These are phyloP conservation scores for Drosophila guanche DNA, from an alignment of 1,140 invertebrate species.

Conservation along the genomic window DNA sequence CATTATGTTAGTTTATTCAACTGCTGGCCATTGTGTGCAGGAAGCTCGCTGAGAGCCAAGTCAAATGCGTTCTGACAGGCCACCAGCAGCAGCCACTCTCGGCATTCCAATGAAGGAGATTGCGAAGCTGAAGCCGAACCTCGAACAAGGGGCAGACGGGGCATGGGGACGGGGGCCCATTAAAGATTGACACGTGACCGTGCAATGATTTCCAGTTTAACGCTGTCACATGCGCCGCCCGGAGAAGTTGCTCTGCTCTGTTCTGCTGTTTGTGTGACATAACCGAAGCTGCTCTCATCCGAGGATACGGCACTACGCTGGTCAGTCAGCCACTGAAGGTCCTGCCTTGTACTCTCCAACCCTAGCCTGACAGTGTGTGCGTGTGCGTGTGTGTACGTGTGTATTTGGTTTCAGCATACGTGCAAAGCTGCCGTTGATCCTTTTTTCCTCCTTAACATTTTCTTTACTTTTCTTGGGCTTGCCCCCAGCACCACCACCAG, in stretches of 20 bases:
- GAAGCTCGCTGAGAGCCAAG: slow-evolving; percentile 34
- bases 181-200: slow-evolving; percentile 83
- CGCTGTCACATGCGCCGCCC: slow-evolving; percentile 68
- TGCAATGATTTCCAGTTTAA: slow-evolving; percentile 83
- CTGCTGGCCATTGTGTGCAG: slow-evolving; percentile 49
- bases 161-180: slow-evolving; percentile 33
- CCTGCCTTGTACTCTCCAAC: slow-evolving; percentile 15
- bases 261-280: slow-evolving; percentile 28
- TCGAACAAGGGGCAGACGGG: not conserved
- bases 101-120: not conserved
- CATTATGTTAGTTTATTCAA: slow-evolving; percentile 50
- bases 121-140: not conserved
- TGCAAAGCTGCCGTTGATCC: slow-evolving; percentile 77
- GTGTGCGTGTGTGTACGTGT: slow-evolving; percentile 10
- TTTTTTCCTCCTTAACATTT: slow-evolving; percentile 71
- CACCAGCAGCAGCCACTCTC: slow-evolving; percentile 8
- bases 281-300: slow-evolving; percentile 29
- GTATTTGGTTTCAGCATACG: slow-evolving; percentile 73
- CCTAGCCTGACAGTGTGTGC: not conserved
- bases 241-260: slow-evolving; percentile 8
- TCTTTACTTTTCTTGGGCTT: slow-evolving; percentile 35
- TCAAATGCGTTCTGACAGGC: slow-evolving; percentile 69
- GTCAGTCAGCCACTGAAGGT: slow-evolving; percentile 23
- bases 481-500: slow-evolving; percentile 2
- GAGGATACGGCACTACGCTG: slow-evolving; percentile 20